Conservation (phyloP, 2,113 vertebrate genomes). For the Nasalis larvatus region DNA sequence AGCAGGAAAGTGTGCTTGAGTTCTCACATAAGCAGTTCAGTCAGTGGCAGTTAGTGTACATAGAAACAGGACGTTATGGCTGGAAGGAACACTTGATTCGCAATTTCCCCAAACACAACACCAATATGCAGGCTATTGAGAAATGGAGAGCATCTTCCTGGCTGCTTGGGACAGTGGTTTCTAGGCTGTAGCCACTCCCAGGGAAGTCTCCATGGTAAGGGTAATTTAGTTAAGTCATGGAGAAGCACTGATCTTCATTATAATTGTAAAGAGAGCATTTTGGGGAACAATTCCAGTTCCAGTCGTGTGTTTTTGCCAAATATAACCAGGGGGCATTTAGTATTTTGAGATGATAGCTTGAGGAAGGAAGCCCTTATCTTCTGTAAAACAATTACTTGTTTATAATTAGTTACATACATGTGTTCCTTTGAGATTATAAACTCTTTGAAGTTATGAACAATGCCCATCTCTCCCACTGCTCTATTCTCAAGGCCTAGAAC, state of each 20-base stretch:
- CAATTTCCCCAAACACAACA: neutral
- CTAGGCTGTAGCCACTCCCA: neutral
- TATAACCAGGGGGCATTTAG: neutral
- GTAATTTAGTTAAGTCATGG: neutral
- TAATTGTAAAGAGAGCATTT: neutral
- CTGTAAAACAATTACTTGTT: slow-evolving; percentile 8
- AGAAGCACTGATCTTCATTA: neutral
- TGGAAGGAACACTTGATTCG: neutral
- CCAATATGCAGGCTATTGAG: neutral
- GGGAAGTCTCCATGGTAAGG: neutral
- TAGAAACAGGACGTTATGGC: neutral
- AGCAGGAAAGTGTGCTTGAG: neutral
- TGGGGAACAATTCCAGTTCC: neutral
- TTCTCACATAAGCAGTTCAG: neutral
- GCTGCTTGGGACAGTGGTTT: neutral
- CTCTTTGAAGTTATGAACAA: neutral
- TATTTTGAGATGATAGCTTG: slow-evolving; percentile 21
- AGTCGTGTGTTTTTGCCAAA: neutral
- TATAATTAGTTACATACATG: neutral
- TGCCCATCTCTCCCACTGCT: neutral
- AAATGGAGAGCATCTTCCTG: neutral
- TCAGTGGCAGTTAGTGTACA: neutral
- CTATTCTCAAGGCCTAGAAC: neutral
- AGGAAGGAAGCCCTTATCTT: neutral
- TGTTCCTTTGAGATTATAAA: neutral